Base-by-base conservation (phyloP, 2,888 invertebrate species). In the Drosophila longiperda region DNA sequence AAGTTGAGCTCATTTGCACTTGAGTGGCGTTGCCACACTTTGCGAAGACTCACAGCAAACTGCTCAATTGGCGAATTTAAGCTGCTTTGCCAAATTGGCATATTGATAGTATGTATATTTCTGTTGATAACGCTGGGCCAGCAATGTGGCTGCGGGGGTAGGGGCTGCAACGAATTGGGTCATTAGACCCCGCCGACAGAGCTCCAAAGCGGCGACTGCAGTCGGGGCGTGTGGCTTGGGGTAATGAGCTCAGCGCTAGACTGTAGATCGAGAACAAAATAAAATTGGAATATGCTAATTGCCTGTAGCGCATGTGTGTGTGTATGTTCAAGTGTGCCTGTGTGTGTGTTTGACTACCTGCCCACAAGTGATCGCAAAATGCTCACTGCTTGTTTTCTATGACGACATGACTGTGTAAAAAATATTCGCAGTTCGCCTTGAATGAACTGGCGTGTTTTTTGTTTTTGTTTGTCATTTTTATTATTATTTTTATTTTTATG, bases 201-300 rank as follows among this genome's bases (percentile, higher is more conserved):
- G 55, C 42, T 29, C 42, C 53, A 48, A 20, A n/a, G 57, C 42
- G 50, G 57, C 53, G 36, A 53, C 32, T 52, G 57, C 63, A 61
- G 45, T 48, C 57, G 26, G 54, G 26, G 23, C n/a, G n/a, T 38
- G 8, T 50, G 34, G 48, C 38, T 52, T 40, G 33, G 29, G 26
- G 60, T 57, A 73, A 73, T 72, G 49, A 54, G 72, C 67, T 60
- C 73, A 54, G 38, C 40, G 66, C 54, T 68, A 38, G 57, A 52
- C 55, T 65, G 55, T 36, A 70, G 78, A 72, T 77, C 77, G 73
- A 78, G 73, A 66, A 72, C 78, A 66, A 55, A 58, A 48, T 67
- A 57, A 55, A 88, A 90, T 85, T 89, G 73, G 78, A 88, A 85
- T 90, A 85, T 85, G 85, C 89, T 85, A 85, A 85, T 85, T 83